Conservation (phyloP, 2,797 vertebrate genomes). For the Halcyon leucocephala region DNA sequence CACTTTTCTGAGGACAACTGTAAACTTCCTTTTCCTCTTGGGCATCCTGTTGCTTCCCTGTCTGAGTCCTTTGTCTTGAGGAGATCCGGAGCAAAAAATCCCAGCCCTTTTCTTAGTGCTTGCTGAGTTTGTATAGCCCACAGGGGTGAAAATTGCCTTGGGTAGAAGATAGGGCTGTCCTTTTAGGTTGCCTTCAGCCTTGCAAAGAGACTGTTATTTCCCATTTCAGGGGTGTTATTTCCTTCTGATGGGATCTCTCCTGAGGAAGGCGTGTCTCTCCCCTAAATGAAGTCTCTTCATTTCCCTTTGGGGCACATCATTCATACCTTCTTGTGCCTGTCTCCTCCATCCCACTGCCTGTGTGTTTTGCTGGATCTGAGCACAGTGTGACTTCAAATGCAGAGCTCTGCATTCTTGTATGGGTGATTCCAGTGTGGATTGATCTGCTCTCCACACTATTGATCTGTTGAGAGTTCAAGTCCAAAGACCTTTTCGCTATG, state of each 20-base stretch:
- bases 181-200: background rate
- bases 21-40: constrained; percentile 38
- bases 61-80: background rate
- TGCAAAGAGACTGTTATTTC: background rate
- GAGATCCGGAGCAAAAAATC: background rate
- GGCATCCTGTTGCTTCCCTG: background rate
- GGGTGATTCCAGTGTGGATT: background rate
- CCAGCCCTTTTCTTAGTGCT: background rate
- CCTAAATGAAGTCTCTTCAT: background rate
- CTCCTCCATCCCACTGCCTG: background rate
- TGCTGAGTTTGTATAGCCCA: background rate
- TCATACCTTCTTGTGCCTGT: background rate
- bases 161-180: background rate
- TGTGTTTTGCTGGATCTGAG: background rate
- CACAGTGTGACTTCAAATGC: background rate
- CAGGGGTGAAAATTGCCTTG: background rate
- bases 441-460: background rate
- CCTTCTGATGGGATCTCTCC: background rate
- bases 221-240: background rate
- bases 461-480: background rate
- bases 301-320: background rate
- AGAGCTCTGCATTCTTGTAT: background rate
- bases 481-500: background rate
- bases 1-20: background rate
- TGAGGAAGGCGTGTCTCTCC: background rate